Evolutionary conservation across 2,888 invertebrate genomes (phyloP), one percentile per base, ranked within the genome.

Genomic region (Euspilapteryx auroguttella): DNA sequence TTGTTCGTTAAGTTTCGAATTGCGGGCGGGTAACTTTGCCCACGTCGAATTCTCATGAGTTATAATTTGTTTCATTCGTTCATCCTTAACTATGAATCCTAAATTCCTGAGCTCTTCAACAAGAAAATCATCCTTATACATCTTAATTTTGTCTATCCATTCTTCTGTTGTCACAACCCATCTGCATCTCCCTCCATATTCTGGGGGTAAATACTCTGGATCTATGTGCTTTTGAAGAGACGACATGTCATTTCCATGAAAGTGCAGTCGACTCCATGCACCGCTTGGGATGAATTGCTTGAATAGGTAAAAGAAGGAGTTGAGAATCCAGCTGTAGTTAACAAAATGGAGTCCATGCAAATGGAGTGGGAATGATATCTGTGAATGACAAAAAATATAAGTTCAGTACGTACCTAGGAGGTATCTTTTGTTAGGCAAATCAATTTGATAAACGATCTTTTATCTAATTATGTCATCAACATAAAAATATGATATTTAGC

Each of bases 281-380:
- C 78, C 62, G 4, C 80, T 63, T 32, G 84, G 84, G 21, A 89
- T 66, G 34, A 89, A 80, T 10, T 89, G 88, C 49, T 87, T 88
- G 55, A 89, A 89, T 17, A 89, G 73, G 38, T 84, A 83, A 53
- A 84, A 87, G 31, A 85, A 80, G 11, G 85, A 80, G 50, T 86
- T 86, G 40, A 90, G 86, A 2, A 86, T 62, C 87, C 88, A 88
- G 26, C 84, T 86, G 58, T 89, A 87, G 50, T 87, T 83, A 3
- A 90, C 73, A 27, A 90, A 81, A 61, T 90, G 90, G 15, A 89
- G 77, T 0, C 85, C 83, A 39, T 84, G 78, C 25, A 85, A 82
- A 25, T 81, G 79, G 41, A 89, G 77, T 0, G 89, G 89, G 51
- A 86, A 87, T 3, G 85, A 80, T 1, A 85, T 82, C 85, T 85